Evolutionary conservation across 2,797 vertebrate species (phyloP).

Genomic region (Euphonia xanthogaster): DNA sequence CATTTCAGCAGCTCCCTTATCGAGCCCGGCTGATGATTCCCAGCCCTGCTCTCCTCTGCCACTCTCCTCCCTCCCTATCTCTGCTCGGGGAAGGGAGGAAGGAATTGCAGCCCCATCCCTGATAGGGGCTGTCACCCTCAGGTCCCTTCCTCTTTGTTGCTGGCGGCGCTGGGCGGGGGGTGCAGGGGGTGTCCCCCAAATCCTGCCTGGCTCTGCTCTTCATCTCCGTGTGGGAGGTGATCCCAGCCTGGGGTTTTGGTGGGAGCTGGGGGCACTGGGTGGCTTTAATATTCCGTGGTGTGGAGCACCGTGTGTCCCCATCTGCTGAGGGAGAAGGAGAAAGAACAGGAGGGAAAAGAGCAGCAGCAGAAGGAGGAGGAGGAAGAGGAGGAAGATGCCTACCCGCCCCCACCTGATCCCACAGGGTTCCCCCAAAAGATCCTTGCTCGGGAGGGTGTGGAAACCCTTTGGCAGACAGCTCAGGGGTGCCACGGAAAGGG

Average conservation of each 20-base stretch:
- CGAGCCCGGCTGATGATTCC: conserved; percentile 81
- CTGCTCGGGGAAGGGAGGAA: conserved; percentile 74
- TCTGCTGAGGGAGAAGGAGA: neutral
- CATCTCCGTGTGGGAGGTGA: neutral
- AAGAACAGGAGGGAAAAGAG: neutral
- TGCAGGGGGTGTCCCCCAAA: neutral
- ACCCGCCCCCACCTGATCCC: neutral
- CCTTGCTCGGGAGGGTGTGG: accelerated
- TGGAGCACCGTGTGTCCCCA: neutral
- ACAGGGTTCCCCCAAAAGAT: neutral
- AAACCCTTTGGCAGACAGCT: accelerated
- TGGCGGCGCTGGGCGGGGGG: accelerated
- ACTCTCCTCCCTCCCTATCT: conserved; percentile 64
- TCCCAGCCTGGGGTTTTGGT: neutral
- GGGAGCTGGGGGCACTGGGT: neutral
- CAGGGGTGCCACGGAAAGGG: accelerated
- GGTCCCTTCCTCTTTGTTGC: neutral
- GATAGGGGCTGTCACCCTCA: conserved; percentile 65
- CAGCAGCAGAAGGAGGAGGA: neutral
- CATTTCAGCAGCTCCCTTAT: conserved; percentile 81
- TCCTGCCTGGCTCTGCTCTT: neutral
- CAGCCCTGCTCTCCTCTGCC: conserved; percentile 64
- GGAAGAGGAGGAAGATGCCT: neutral
- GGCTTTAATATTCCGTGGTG: neutral
- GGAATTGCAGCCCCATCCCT: conserved; percentile 75